These are phyloP conservation scores for Hemiscyllium ocellatum DNA, from an alignment of 2,113 vertebrate genomes.

Conservation along the genomic window DNA sequence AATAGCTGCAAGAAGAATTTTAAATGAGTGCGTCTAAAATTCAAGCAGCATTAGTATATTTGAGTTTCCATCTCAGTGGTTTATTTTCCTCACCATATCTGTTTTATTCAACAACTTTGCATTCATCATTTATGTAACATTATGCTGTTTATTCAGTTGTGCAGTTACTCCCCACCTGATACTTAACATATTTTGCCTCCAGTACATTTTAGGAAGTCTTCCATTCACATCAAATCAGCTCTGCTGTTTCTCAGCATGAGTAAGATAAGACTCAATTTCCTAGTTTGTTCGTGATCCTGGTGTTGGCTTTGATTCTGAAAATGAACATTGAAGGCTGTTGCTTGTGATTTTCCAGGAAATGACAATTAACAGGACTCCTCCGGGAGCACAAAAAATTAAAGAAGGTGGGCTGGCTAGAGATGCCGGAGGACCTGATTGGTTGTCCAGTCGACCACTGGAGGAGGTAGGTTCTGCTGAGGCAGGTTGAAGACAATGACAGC, in stretches of 20 bases:
- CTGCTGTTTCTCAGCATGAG: neutral
- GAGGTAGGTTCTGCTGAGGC: no score
- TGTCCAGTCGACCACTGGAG: no score
- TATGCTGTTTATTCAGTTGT: neutral
- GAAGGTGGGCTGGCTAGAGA: no score
- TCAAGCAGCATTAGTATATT: neutral
- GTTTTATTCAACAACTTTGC: neutral
- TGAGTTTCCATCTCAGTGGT: neutral
- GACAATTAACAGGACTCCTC: no score
- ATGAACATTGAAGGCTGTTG: neutral
- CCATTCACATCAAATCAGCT: neutral
- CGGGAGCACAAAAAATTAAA: no score
- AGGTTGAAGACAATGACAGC: no score
- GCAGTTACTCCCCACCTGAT: neutral
- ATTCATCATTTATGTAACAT: neutral
- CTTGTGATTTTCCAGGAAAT: neutral
- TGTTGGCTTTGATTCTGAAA: no score
- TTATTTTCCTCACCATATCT: neutral
- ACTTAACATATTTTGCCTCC: neutral
- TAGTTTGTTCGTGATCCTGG: no score
- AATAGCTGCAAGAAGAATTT: neutral
- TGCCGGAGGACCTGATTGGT: no score
- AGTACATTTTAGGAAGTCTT: neutral
- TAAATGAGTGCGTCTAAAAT: neutral
- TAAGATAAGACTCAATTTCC: neutral